Evolutionary conservation across 1,140 invertebrate genomes (phyloP).

Genomic region (Danaus plexippus): DNA sequence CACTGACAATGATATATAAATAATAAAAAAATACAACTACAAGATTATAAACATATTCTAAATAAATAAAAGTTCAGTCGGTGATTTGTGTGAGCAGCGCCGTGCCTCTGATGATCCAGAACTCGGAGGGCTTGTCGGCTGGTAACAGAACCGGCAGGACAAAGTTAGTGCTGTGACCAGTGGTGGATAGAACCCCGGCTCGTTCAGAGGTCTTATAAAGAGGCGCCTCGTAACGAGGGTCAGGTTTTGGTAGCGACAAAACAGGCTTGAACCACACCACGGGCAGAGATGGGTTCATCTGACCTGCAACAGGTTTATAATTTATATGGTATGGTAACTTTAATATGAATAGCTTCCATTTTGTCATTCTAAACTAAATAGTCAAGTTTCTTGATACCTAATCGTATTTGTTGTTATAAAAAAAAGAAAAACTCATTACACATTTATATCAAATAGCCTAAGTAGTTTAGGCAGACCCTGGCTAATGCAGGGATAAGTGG

Average conservation of each 20-base stretch:
- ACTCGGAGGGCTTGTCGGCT: slow-evolving; percentile 74
- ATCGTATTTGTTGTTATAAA: too few relatives aligned
- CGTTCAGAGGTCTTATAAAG: slow-evolving; percentile 89
- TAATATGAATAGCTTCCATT: too few relatives aligned
- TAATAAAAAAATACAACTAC: background rate
- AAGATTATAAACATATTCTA: too few relatives aligned
- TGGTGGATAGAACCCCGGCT: slow-evolving; percentile 88
- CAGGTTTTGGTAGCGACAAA: slow-evolving; percentile 73
- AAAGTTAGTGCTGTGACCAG: slow-evolving; percentile 92
- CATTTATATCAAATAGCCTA: too few relatives aligned
- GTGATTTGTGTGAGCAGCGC: slow-evolving; percentile 85
- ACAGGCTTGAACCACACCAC: slow-evolving; percentile 82
- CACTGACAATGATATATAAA: background rate
- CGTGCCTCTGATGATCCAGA: slow-evolving; percentile 90
- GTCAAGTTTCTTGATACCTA: too few relatives aligned
- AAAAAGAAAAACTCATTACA: too few relatives aligned
- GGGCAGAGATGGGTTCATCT: slow-evolving; percentile 82
- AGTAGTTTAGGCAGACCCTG: too few relatives aligned
- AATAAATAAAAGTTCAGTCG: slow-evolving; percentile 23
- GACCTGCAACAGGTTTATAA: slow-evolving; percentile 24
- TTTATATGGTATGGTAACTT: background rate
- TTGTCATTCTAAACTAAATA: too few relatives aligned
- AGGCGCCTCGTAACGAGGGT: slow-evolving; percentile 80
- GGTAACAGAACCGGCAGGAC: slow-evolving; percentile 85
- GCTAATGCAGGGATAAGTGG: too few relatives aligned